These are phyloP conservation scores for Drosophila erecta DNA, from an alignment of 1,140 invertebrate genomes.

Conservation along the genomic window DNA sequence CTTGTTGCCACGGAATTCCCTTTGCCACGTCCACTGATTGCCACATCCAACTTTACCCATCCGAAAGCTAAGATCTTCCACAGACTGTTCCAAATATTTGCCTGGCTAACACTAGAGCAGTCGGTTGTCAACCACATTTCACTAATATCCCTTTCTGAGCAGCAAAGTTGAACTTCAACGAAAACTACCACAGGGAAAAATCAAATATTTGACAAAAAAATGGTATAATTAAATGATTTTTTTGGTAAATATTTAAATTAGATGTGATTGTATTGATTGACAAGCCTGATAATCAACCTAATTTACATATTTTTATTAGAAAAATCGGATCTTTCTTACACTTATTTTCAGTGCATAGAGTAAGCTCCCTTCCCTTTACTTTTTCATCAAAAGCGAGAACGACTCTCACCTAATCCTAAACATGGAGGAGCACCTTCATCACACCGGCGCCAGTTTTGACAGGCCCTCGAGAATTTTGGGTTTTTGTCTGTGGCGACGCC, in stretches of 20 bases:
- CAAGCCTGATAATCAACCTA: too few species aligned
- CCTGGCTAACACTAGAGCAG: slow-evolving; percentile 46
- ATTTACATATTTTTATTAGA: not conserved
- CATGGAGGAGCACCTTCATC: slow-evolving; percentile 61
- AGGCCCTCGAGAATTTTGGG: slow-evolving; percentile 39
- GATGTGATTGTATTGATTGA: not conserved
- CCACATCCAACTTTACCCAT: slow-evolving; percentile 19
- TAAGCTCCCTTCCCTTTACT: not conserved
- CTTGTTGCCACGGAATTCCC: slow-evolving; percentile 71
- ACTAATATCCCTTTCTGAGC: slow-evolving; percentile 61
- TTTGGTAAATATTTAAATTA: not conserved
- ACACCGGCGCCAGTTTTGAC: slow-evolving; percentile 65
- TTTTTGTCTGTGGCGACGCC: slow-evolving; percentile 60
- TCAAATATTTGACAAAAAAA: too few species aligned
- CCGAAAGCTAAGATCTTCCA: not conserved
- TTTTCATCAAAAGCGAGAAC: slow-evolving; percentile 29
- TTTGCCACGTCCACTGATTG: slow-evolving; percentile 63
- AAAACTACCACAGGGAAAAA: slow-evolving; percentile 19
- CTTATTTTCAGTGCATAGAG: not conserved
- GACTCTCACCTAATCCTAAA: slow-evolving; percentile 34
- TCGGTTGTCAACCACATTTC: slow-evolving; percentile 56
- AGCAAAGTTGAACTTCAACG: slow-evolving; percentile 9
- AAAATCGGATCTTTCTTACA: not conserved
- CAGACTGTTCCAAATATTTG: slow-evolving; percentile 63
- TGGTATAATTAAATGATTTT: too few species aligned